Percentiles rank a stretch among this genome's conserved stretches.
Evolutionary conservation across 2,888 invertebrate genomes (phyloP).

Genomic region (Luperina testacea): DNA sequence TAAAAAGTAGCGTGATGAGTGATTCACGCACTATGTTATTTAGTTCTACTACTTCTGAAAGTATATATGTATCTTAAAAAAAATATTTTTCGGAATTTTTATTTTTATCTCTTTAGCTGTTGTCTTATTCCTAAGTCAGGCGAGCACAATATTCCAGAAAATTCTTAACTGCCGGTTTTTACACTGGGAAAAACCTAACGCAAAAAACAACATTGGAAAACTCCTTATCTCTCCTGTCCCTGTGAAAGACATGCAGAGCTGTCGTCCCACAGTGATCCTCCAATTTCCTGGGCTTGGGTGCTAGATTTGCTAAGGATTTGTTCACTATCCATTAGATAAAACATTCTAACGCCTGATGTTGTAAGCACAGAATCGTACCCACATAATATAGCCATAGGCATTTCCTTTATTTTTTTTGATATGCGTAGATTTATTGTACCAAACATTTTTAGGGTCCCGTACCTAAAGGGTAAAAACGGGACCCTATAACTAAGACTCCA

Average conservation of each 20-base stretch:
- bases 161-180: neutral
- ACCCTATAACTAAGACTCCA: no score
- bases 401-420: neutral
- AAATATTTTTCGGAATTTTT: neutral
- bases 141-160: neutral
- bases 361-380: neutral
- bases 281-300: neutral
- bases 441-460: slow-evolving; percentile 2
- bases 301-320: neutral
- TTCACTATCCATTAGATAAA: neutral
- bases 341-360: neutral
- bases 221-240: neutral
- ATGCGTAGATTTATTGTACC: slow-evolving; percentile 1
- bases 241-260: neutral
- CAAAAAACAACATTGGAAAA: neutral
- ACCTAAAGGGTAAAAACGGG: no score
- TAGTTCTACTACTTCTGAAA: slow-evolving; percentile 6
- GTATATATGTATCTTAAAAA: slow-evolving; percentile 1
- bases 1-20: slow-evolving; percentile 21
- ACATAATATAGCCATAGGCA: neutral
- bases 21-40: slow-evolving; percentile 30
- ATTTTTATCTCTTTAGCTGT: slow-evolving; percentile 15
- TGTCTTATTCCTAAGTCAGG: neutral
- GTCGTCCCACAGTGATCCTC: no score
- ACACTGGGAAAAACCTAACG: neutral